Percentiles rank a stretch among this genome's conserved stretches.
phyloP scores from a whole-genome alignment of 2,888 invertebrate species.

The Adelphocoris suturalis region DNA sequence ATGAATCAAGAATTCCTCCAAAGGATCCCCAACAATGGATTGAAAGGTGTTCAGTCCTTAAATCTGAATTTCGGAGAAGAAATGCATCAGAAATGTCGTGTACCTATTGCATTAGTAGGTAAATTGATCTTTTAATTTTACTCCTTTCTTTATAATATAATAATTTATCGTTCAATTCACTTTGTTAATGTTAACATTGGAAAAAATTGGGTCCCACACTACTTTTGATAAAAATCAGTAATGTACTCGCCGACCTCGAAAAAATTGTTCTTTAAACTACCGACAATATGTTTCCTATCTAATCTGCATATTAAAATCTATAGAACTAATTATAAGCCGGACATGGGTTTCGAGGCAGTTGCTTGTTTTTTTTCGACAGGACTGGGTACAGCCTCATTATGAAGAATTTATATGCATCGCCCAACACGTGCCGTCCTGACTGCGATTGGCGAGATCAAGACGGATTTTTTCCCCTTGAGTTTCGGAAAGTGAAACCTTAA shows the following conservation, averaged over 20 bases:
- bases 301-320: conserved; percentile 29
- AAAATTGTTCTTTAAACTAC: not conserved
- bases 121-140: too few relatives aligned
- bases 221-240: conserved; percentile 29
- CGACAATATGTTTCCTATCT: not conserved
- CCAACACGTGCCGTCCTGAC: conserved; percentile 15
- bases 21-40: too few relatives aligned
- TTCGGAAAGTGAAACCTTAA: too few relatives aligned
- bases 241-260: conserved; percentile 20
- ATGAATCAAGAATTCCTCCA: too few relatives aligned
- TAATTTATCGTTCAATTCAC: too few relatives aligned
- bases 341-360: conserved; percentile 45
- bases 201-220: not conserved
- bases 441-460: not conserved
- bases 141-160: too few relatives aligned
- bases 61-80: too few relatives aligned
- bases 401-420: conserved; percentile 36
- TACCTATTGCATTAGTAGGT: too few relatives aligned
- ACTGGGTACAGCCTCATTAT: not conserved
- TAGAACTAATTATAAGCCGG: conserved; percentile 42
- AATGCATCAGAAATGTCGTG: too few relatives aligned
- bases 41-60: too few relatives aligned
- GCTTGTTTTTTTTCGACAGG: conserved; percentile 3
- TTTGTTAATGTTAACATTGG: too few relatives aligned
- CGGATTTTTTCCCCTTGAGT: too few relatives aligned